Evolutionary conservation across 2,797 vertebrate genomes (phyloP).

Genomic region (Octomys mimax): DNA sequence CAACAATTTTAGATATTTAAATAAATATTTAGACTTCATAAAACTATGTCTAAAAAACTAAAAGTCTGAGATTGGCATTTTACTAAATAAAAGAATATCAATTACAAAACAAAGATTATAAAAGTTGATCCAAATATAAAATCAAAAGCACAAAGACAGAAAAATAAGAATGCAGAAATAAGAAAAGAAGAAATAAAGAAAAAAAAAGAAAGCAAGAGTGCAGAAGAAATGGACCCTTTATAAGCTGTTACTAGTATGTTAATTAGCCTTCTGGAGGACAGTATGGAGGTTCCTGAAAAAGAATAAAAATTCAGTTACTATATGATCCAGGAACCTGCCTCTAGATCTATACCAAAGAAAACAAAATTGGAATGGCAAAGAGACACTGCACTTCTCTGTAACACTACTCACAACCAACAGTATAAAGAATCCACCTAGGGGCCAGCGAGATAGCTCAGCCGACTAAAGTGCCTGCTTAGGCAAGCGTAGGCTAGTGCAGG

Average conservation of each 20-base stretch:
- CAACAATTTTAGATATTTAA: neutral
- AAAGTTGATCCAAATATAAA: neutral
- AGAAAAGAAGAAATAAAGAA: neutral
- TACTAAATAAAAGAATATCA: neutral
- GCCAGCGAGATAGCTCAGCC: too few species aligned
- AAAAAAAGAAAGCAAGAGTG: neutral
- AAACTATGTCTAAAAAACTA: neutral
- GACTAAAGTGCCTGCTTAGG: too few species aligned
- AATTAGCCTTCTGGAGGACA: neutral
- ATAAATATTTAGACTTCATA: constrained; percentile 17
- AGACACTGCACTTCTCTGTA: neutral
- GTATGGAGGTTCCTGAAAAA: neutral
- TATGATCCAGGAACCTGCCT: neutral
- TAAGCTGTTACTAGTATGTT: neutral
- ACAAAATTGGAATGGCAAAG: neutral
- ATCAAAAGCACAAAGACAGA: neutral
- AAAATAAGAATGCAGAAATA: neutral
- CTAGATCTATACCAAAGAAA: neutral
- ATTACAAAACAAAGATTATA: neutral
- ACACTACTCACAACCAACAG: neutral
- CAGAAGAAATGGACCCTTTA: neutral
- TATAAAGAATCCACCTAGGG: neutral
- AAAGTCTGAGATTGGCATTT: neutral
- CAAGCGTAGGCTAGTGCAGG: too few species aligned
- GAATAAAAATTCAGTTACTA: neutral